Conservation (phyloP, 1,140 invertebrate species). For the Periplaneta americana region DNA sequence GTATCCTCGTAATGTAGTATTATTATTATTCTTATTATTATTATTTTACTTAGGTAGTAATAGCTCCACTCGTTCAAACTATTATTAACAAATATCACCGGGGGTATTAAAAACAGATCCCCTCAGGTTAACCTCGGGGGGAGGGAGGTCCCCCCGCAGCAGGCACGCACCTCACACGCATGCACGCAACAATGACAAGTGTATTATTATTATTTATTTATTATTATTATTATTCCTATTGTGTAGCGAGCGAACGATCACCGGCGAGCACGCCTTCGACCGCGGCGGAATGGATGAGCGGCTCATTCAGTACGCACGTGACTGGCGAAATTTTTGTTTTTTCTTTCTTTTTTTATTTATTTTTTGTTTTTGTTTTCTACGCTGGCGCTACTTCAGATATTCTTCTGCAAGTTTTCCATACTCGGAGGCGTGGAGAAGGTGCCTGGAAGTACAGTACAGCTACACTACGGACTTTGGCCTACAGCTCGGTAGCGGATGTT, state of each 20-base stretch:
- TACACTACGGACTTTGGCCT: conserved; percentile 16
- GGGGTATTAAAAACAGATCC: neutral
- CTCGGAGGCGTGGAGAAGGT: neutral
- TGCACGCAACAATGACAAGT: neutral
- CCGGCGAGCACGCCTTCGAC: neutral
- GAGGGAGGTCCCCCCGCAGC: neutral
- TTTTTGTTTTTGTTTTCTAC: no score
- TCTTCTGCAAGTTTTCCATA: conserved; percentile 10
- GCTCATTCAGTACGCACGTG: neutral
- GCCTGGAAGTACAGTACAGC: conserved; percentile 17
- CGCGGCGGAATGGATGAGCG: neutral
- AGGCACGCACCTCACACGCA: conserved; percentile 13
- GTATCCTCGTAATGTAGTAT: conserved; percentile 17
- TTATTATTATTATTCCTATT: neutral
- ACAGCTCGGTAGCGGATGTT: conserved; percentile 17
- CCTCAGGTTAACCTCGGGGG: neutral
- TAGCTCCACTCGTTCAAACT: conserved; percentile 18
- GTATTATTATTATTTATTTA: no score
- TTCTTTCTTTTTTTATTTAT: neutral
- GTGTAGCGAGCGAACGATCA: neutral
- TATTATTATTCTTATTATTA: conserved; percentile 14
- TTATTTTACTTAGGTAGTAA: conserved; percentile 12
- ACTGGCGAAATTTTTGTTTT: neutral
- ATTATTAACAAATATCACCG: conserved; percentile 20
- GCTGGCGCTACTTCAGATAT: conserved; percentile 12